Percentiles rank a stretch among this genome's conserved stretches.
phyloP scores from a whole-genome alignment of 2,797 vertebrate genomes.

The Hydrocynus forskahlii region DNA sequence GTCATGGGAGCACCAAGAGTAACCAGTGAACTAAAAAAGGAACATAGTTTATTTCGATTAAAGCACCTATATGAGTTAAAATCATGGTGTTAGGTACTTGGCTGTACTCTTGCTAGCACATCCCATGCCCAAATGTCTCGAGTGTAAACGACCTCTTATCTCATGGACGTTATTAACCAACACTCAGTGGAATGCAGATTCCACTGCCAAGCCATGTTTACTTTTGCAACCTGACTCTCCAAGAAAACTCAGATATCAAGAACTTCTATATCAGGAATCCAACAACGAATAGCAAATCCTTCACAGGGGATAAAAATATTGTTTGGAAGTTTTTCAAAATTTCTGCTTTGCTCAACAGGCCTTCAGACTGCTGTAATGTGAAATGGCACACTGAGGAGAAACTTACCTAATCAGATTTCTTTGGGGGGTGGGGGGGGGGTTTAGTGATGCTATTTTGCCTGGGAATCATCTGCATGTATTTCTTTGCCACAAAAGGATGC shows the following conservation, averaged over 20 bases:
- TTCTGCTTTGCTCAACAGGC: too few species aligned
- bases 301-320: too few species aligned
- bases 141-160: slow-evolving; percentile 43
- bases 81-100: not conserved
- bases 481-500: too few species aligned
- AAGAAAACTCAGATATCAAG: slow-evolving; percentile 58
- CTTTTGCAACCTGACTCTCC: slow-evolving; percentile 50
- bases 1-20: not conserved
- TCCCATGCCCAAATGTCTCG: not conserved
- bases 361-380: too few species aligned
- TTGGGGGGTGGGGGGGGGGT: too few species aligned
- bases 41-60: not conserved
- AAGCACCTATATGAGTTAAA: slow-evolving; percentile 45
- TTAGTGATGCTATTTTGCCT: too few species aligned
- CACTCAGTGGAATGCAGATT: slow-evolving; percentile 37
- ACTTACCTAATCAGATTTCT: not conserved
- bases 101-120: slow-evolving; percentile 10
- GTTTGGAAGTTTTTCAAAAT: not conserved
- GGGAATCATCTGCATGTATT: too few species aligned
- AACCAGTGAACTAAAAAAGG: slow-evolving; percentile 5
- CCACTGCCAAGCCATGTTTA: slow-evolving; percentile 44
- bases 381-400: too few species aligned
- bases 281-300: too few species aligned
- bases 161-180: slow-evolving; percentile 56
- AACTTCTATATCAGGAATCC: too few species aligned